phyloP scores from a whole-genome alignment of 2,797 vertebrate genomes.

The Bucorvus abyssinicus region DNA sequence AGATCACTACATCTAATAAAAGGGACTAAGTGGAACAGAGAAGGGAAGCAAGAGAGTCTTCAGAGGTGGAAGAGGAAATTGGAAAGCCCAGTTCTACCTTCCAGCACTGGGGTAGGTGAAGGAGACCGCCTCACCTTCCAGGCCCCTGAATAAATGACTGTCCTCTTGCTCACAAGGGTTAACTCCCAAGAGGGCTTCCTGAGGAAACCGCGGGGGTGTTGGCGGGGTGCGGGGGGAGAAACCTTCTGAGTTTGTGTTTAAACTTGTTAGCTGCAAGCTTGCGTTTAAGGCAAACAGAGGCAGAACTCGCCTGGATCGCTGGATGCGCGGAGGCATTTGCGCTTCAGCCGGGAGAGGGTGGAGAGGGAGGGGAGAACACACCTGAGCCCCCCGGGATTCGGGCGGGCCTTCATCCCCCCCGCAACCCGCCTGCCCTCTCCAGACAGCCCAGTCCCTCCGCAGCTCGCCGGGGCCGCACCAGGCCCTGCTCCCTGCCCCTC shows the following conservation, averaged over 20 bases:
- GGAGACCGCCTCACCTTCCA: neutral
- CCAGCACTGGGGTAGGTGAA: neutral
- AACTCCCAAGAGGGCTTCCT: constrained; percentile 13
- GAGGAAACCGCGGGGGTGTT: constrained; percentile 9
- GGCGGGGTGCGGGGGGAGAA: neutral
- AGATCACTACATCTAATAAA: neutral
- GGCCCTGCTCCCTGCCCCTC: neutral
- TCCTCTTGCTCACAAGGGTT: constrained; percentile 21
- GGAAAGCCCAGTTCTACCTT: neutral
- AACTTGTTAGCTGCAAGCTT: constrained; percentile 39
- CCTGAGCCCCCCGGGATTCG: neutral
- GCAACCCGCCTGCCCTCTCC: neutral
- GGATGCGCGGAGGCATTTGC: neutral
- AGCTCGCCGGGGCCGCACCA: neutral
- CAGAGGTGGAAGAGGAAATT: neutral
- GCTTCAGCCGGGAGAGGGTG: neutral
- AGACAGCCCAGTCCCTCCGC: neutral
- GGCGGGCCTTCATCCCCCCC: neutral
- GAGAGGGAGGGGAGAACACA: neutral
- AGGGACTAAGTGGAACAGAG: neutral
- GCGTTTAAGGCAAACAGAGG: neutral
- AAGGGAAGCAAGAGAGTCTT: neutral
- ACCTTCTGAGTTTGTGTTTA: constrained; percentile 41
- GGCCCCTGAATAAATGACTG: neutral
- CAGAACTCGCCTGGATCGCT: neutral